Base-by-base conservation (phyloP, 1,140 invertebrate genomes). In the Bombus terrestris region DNA sequence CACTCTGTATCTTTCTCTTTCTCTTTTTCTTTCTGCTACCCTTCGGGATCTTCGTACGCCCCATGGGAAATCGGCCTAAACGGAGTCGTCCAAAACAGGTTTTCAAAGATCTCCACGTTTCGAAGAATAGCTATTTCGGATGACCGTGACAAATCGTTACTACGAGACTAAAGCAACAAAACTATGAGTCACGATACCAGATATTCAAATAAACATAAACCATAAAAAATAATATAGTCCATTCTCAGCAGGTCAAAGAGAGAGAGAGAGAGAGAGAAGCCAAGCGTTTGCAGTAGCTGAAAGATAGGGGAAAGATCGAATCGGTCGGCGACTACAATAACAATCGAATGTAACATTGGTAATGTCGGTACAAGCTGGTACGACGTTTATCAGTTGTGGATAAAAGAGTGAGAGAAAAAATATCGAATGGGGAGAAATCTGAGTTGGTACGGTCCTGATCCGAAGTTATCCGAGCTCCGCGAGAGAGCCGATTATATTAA, bases 401-500 rank as follows among this genome's bases (percentile, higher is more conserved):
- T 35, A 76, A 79, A 62, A 68, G 64, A 62, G 77, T 64, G 47
- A 66, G 32, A n/a, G 47, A n/a, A 79, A 66, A 76, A 39, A 59
- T 79, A 68, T 80, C 68, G 64, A 85, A 80, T 39, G 68, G 71
- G 86, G 71, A 72, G 71, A 82, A 73, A 87, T 87, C 82, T 39
- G 79, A 86, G 62, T 89, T 39, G 37, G 77, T 84, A 86, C 88
- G 64, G 76, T 69, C 84, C 75, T 89, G 91, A 92, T 92, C 79
- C 88, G 75, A 89, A 90, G 91, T 92, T 93, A 92, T 92, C 90
- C 91, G 83, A 90, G 89, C 64, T 79, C 66, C 73, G 75, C 82
- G 87, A 92, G 91, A 90, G 90, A 91, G 92, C 94, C 94, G 94
- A 95, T 95, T 95, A 95, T 95, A 95, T 95, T 94, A 95, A 95